These are phyloP conservation scores for Belgica antarctica DNA, from an alignment of 2,888 invertebrate species.

Conservation along the genomic window DNA sequence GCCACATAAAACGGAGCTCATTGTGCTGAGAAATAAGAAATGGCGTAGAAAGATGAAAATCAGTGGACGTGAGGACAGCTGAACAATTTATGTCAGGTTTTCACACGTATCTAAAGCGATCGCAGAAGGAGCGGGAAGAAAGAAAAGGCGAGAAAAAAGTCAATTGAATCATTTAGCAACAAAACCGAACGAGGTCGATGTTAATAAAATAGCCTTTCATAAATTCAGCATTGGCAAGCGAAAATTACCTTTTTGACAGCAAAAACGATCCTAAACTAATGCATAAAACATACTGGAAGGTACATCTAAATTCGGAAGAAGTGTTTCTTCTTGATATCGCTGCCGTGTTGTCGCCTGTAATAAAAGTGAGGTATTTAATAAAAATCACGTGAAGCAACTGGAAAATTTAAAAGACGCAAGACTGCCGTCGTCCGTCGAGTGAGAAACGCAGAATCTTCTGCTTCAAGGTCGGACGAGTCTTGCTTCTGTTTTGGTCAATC, in stretches of 20 bases:
- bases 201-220: background rate
- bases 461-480: too few species aligned
- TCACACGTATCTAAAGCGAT: slow-evolving; percentile 34
- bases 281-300: slow-evolving; percentile 39
- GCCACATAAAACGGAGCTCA: slow-evolving; percentile 23
- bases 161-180: slow-evolving; percentile 29
- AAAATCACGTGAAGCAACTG: background rate
- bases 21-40: background rate
- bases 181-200: background rate
- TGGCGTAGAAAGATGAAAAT: background rate
- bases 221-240: background rate
- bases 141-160: background rate
- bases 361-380: slow-evolving; percentile 46
- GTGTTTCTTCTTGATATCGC: slow-evolving; percentile 80
- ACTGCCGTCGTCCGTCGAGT: too few species aligned
- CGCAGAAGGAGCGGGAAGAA: background rate
- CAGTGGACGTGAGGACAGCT: slow-evolving; percentile 31
- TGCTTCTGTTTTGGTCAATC: too few species aligned
- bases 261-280: slow-evolving; percentile 39
- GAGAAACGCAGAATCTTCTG: too few species aligned
- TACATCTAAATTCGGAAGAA: slow-evolving; percentile 50
- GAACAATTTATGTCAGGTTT: slow-evolving; percentile 22
- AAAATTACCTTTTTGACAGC: slow-evolving; percentile 35
- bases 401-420: background rate
- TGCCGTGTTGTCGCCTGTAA: slow-evolving; percentile 84